Conservation (phyloP, 2,888 invertebrate genomes). For the Lasiommata megera region DNA sequence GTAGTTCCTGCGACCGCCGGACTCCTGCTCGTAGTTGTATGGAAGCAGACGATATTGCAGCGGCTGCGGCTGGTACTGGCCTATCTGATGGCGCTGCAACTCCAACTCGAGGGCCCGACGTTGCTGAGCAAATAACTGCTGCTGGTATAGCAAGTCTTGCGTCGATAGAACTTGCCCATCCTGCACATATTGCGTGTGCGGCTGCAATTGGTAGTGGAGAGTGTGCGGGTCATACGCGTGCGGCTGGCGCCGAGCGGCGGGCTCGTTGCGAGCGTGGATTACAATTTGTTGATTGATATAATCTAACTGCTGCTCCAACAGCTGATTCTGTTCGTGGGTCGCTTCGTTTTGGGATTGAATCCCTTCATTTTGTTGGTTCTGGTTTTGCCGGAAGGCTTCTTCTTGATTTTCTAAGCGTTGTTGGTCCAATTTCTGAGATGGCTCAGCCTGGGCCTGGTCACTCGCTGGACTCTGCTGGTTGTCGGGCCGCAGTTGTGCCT, state of each 20-base stretch:
- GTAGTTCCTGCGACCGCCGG: conserved; percentile 38
- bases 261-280: neutral
- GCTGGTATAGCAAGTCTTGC: conserved; percentile 41
- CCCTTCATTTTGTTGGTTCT: neutral
- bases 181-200: conserved; percentile 13
- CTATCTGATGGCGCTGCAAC: conserved; percentile 40
- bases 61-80: conserved; percentile 44
- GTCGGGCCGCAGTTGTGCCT: neutral
- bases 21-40: conserved; percentile 36
- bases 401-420: neutral
- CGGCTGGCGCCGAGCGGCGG: neutral
- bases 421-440: neutral
- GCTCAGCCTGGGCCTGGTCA: neutral
- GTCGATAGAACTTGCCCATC: conserved; percentile 35
- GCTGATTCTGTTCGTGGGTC: neutral
- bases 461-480: conserved; percentile 25
- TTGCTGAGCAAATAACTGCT: conserved; percentile 44
- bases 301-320: neutral
- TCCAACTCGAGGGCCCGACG: conserved; percentile 37
- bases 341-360: conserved; percentile 13
- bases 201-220: conserved; percentile 27
- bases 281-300: neutral
- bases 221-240: conserved; percentile 26
- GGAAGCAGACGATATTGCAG: conserved; percentile 43
- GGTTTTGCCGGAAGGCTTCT: neutral